Evolutionary conservation across 1,140 invertebrate species (phyloP).

Genomic region (Drosophila tsacasi): DNA sequence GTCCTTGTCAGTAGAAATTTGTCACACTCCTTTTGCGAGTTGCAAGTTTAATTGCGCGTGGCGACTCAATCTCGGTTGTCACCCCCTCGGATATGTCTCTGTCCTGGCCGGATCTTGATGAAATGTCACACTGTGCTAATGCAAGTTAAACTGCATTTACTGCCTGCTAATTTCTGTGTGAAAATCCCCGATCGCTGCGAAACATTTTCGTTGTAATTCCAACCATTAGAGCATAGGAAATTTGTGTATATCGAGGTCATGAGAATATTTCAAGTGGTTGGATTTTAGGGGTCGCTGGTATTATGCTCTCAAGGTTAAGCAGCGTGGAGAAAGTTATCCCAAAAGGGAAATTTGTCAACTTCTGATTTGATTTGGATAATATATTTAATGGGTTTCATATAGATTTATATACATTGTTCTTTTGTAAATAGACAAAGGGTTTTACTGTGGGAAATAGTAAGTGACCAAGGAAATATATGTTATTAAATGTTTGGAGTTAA

Average conservation of each 20-base stretch:
- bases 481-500: not conserved
- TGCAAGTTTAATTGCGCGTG: conserved; percentile 76
- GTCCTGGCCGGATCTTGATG: conserved; percentile 63
- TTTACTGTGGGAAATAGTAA: not conserved
- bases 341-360: conserved; percentile 38
- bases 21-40: conserved; percentile 57
- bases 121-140: conserved; percentile 78
- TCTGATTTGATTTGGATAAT: conserved; percentile 44
- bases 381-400: conserved; percentile 14
- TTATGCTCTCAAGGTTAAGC: conserved; percentile 45
- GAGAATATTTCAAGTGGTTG: conserved; percentile 55
- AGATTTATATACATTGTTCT: not conserved
- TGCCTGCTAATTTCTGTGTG: conserved; percentile 74
- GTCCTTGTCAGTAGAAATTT: conserved; percentile 67
- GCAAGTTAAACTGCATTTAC: conserved; percentile 79
- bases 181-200: conserved; percentile 36
- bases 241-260: conserved; percentile 46
- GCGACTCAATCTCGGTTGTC: conserved; percentile 61
- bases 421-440: conserved; percentile 1
- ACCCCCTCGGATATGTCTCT: not conserved
- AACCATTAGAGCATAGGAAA: conserved; percentile 26
- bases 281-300: conserved; percentile 13
- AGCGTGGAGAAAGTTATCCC: conserved; percentile 39
- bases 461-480: not conserved
- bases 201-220: conserved; percentile 42